phyloP scores from a whole-genome alignment of 1,140 invertebrate genomes.

The Cephus cinctus region DNA sequence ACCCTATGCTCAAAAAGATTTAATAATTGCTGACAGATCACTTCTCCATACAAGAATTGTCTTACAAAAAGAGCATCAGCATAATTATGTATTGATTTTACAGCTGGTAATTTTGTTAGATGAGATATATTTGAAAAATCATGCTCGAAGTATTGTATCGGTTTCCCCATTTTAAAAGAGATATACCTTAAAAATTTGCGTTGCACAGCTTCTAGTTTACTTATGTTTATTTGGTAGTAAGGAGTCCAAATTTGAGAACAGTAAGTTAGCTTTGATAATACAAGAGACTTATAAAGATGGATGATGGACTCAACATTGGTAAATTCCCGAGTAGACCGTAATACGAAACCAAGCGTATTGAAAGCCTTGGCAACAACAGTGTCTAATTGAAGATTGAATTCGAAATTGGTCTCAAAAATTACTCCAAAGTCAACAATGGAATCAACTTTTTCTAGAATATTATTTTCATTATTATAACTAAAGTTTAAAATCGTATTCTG shows the following conservation, averaged over 20 bases:
- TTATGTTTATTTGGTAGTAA: neutral
- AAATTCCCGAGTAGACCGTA: neutral
- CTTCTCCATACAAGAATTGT: no score
- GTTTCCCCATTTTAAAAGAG: neutral
- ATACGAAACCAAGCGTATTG: neutral
- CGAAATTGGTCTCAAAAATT: conserved; percentile 3
- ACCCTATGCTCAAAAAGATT: no score
- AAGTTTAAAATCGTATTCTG: neutral
- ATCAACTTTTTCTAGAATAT: neutral
- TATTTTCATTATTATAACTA: neutral
- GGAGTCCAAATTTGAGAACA: conserved; percentile 4
- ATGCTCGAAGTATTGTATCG: conserved; percentile 1
- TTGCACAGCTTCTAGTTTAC: neutral
- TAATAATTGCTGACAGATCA: no score
- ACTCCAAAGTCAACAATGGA: conserved; percentile 8
- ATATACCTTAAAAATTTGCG: neutral
- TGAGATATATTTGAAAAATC: neutral
- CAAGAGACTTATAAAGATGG: neutral
- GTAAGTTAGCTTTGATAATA: neutral
- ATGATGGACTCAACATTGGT: neutral
- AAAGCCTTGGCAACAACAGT: neutral
- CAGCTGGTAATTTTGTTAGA: no score
- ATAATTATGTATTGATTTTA: no score
- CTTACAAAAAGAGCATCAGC: no score
- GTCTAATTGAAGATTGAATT: conserved; percentile 5